phyloP scores from a whole-genome alignment of 2,888 invertebrate genomes.

The Pharmacophagus antenor region DNA sequence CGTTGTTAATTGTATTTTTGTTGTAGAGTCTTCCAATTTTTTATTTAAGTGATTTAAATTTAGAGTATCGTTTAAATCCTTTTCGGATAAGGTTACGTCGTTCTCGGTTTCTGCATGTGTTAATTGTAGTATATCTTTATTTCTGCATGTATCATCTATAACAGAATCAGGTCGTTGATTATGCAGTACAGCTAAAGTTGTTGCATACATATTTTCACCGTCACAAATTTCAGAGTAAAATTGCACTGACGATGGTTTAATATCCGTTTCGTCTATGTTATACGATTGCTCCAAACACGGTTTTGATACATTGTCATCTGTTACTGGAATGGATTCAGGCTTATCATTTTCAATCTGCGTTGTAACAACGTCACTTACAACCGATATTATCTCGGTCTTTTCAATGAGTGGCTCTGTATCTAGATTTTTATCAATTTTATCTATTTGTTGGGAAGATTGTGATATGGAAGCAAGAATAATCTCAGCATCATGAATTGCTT shows the following conservation, averaged over 20 bases:
- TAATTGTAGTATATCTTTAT: neutral
- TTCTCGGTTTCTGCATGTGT: neutral
- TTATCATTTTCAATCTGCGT: neutral
- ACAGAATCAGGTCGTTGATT: neutral
- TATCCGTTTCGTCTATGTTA: neutral
- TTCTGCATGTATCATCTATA: neutral
- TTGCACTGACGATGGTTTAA: conserved; percentile 32
- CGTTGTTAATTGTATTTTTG: neutral
- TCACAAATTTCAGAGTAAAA: conserved; percentile 53
- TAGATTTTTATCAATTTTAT: neutral
- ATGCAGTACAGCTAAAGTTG: neutral
- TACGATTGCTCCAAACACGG: neutral
- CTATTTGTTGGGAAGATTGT: neutral
- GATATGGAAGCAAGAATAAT: conserved; percentile 31
- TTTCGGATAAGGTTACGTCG: neutral
- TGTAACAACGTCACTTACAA: neutral
- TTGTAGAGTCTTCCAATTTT: neutral
- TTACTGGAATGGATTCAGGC: too few species aligned
- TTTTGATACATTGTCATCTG: neutral
- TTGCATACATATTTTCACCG: conserved; percentile 39
- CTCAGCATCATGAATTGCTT: conserved; percentile 54
- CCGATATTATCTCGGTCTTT: neutral
- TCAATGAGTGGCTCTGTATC: neutral
- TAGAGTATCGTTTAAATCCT: neutral
- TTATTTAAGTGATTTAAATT: neutral